phyloP scores from a whole-genome alignment of 1,140 invertebrate species.

The Drosophila ohnishii region DNA sequence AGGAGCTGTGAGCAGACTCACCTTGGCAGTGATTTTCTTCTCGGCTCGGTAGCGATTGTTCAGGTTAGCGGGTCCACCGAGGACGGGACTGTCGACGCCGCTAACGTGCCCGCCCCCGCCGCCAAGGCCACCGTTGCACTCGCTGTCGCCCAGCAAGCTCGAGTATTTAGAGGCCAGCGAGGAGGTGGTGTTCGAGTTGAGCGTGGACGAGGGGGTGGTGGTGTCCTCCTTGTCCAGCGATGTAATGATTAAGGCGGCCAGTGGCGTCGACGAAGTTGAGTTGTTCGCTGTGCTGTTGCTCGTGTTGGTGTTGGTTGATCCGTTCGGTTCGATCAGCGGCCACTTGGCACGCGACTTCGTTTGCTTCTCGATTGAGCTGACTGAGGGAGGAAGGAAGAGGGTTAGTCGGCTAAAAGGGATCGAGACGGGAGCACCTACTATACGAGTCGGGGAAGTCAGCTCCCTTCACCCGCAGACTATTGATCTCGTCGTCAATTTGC shows the following conservation, averaged over 20 bases:
- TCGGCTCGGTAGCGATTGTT: slow-evolving; percentile 80
- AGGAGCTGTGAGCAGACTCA: slow-evolving; percentile 38
- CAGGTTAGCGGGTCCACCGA: slow-evolving; percentile 65
- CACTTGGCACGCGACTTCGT: slow-evolving; percentile 79
- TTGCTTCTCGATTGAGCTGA: slow-evolving; percentile 82
- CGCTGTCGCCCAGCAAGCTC: slow-evolving; percentile 75
- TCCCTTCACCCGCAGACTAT: slow-evolving; percentile 88
- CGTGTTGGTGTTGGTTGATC: slow-evolving; percentile 73
- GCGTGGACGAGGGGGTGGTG: slow-evolving; percentile 71
- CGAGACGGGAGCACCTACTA: slow-evolving; percentile 58
- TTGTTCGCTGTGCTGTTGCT: slow-evolving; percentile 80
- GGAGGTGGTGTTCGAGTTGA: slow-evolving; percentile 78
- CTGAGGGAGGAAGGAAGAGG: slow-evolving; percentile 29
- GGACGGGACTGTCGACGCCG: slow-evolving; percentile 57
- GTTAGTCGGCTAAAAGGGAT: neutral
- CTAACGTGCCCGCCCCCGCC: slow-evolving; percentile 33
- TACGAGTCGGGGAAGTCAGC: slow-evolving; percentile 82
- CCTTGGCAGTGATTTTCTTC: slow-evolving; percentile 83
- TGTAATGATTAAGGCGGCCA: slow-evolving; percentile 73
- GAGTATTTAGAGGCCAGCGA: slow-evolving; percentile 79
- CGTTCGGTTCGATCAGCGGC: slow-evolving; percentile 78
- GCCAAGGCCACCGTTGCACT: slow-evolving; percentile 60
- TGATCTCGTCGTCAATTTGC: slow-evolving; percentile 94
- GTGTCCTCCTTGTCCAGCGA: slow-evolving; percentile 77
- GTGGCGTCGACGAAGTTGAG: slow-evolving; percentile 74